A percentile compares a stretch with the other conserved stretches of the same genome.
phyloP scores from a whole-genome alignment of 2,888 invertebrate genomes.

The Amphipoea lucens region DNA sequence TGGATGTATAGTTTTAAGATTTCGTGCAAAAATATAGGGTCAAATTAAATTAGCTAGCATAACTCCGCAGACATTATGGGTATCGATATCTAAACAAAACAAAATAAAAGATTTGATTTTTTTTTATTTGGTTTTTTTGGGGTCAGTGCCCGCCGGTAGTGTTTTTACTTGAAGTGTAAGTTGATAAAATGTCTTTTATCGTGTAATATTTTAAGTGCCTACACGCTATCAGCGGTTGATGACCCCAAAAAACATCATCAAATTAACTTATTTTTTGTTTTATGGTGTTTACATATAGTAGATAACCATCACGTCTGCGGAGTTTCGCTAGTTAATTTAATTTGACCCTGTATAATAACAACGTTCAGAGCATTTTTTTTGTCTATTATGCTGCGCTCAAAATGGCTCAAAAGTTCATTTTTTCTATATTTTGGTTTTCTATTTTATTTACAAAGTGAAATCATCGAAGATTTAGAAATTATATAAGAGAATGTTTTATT shows the following conservation, averaged over 20 bases:
- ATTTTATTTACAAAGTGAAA: constrained; percentile 50
- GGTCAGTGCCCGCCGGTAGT: not conserved
- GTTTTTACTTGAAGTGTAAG: not conserved
- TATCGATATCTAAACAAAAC: not conserved
- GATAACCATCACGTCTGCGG: not conserved
- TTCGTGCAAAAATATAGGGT: constrained; percentile 42
- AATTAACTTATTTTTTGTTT: not conserved
- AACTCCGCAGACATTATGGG: not conserved
- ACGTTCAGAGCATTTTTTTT: constrained; percentile 51
- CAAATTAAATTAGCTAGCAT: not conserved
- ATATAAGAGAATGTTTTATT: constrained; percentile 61
- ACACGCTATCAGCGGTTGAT: not conserved
- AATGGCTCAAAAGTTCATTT: constrained; percentile 67
- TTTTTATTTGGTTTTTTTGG: too few species aligned
- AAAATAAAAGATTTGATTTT: not conserved
- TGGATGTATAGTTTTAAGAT: constrained; percentile 55
- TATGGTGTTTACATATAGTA: not conserved
- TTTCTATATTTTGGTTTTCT: constrained; percentile 34
- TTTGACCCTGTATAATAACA: not conserved
- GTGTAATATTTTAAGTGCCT: not conserved
- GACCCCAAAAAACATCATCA: not conserved
- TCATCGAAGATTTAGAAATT: constrained; percentile 68
- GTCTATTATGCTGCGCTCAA: constrained; percentile 67
- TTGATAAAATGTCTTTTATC: not conserved
- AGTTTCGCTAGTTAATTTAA: not conserved